Evolutionary conservation across 2,888 invertebrate genomes (phyloP).

Genomic region (Diploptera punctata): DNA sequence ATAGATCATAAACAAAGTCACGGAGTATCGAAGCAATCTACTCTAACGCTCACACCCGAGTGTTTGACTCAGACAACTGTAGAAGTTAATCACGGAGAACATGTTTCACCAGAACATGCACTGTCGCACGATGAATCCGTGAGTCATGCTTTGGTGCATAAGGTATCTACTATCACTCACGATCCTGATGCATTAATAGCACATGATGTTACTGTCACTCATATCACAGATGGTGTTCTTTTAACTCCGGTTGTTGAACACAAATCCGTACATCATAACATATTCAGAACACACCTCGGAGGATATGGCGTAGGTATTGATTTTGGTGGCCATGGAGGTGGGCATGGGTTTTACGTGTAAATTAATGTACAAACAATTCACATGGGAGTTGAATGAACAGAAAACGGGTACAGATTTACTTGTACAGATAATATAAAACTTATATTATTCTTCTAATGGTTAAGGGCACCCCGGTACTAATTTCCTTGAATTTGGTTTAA

Average conservation of each 20-base stretch:
- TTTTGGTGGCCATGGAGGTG: constrained; percentile 44
- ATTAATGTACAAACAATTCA: too few relatives aligned
- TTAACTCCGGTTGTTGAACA: neutral
- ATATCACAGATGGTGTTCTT: neutral
- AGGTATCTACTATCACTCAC: constrained; percentile 2
- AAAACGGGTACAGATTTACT: too few relatives aligned
- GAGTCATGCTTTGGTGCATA: neutral
- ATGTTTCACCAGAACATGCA: neutral
- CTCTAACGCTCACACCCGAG: neutral
- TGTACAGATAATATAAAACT: too few relatives aligned
- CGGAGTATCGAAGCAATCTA: constrained; percentile 12
- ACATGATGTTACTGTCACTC: constrained; percentile 12
- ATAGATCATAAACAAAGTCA: neutral
- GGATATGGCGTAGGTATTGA: constrained; percentile 42
- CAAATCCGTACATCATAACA: neutral
- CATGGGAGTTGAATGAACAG: too few relatives aligned
- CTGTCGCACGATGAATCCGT: neutral
- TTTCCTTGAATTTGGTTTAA: too few relatives aligned
- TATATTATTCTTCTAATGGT: too few relatives aligned
- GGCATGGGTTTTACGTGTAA: constrained; percentile 43
- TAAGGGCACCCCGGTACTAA: too few relatives aligned
- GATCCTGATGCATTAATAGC: constrained; percentile 1
- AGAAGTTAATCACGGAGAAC: neutral
- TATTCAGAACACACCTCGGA: constrained; percentile 33
- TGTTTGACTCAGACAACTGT: neutral